phyloP scores from a whole-genome alignment of 1,140 invertebrate species.

The Achroia grisella region DNA sequence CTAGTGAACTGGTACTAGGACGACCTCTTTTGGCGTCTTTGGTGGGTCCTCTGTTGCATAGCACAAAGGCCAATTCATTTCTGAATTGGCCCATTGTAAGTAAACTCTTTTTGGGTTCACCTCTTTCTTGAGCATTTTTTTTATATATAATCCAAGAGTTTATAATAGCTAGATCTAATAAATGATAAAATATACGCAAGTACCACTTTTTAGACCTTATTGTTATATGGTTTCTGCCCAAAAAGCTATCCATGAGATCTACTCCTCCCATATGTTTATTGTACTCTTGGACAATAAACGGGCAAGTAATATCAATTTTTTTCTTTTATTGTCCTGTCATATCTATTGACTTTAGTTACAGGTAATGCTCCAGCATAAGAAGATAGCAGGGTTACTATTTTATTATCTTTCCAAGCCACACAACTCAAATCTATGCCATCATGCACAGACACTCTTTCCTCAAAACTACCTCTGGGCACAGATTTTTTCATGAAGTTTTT shows the following conservation, averaged over 20 bases:
- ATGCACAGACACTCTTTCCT: conserved; percentile 26
- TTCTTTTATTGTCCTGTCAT: no score
- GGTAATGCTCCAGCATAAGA: conserved; percentile 27
- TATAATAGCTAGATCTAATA: conserved; percentile 35
- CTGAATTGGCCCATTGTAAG: conserved; percentile 29
- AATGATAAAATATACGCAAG: conserved; percentile 47
- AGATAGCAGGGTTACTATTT: conserved; percentile 25
- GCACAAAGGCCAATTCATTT: no score
- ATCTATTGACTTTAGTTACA: conserved; percentile 19
- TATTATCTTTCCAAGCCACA: conserved; percentile 29
- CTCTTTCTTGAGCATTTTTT: conserved; percentile 18
- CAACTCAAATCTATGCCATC: conserved; percentile 18
- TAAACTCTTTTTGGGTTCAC: conserved; percentile 19
- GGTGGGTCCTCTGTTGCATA: conserved; percentile 23
- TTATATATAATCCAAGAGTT: conserved; percentile 10
- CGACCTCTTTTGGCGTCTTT: no score
- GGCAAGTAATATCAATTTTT: no score
- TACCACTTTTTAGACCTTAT: conserved; percentile 46
- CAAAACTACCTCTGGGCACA: conserved; percentile 33
- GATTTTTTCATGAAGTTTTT: conserved; percentile 39
- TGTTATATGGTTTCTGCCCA: conserved; percentile 52
- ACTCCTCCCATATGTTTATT: conserved; percentile 69
- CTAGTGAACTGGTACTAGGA: conserved; percentile 17
- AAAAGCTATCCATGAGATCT: conserved; percentile 53
- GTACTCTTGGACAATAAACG: no score